Evolutionary conservation across 2,797 vertebrate species (phyloP), one percentile per base, ranked within the genome.

Genomic region (Sebastes vulpes): DNA sequence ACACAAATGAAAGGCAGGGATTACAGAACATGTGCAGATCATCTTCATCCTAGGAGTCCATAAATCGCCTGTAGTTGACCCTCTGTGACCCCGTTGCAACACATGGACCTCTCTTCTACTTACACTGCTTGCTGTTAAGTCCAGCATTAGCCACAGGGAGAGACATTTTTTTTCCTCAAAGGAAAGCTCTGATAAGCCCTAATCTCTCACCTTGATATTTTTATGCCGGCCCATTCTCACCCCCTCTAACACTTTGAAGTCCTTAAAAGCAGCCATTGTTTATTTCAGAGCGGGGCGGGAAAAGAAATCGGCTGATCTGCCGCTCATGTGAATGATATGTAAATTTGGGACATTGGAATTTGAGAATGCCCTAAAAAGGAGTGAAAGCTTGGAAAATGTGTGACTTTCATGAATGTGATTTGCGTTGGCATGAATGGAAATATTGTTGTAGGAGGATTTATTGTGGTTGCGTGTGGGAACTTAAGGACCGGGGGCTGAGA

Each of bases 171-270:
- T 83, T 81, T 82, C 53, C 79, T 77, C 65, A 84, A 77, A 82
- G 81, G 82, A 92, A 94, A 87, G 79, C 80, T 89, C 69, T 68
- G 85, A 93, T 90, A 92, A 94, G 54, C 61, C 21, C 67, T 92
- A 94, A 94, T 94, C 92, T 89, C 83, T 92, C 75, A 94, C 87
- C 91, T 92, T 93, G 84, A 91, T 90, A 84, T 85, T 89, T 72
- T 72, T 78, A 87, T 86, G 74, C 83, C 58, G 77, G 57, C 70
- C 58, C 66, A 18, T 72, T 90, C 50, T 72, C 63, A 54, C 35
- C 71, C 78, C 71, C 74, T 56, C 11, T 1, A 53, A 56, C 64
- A 25, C 90, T 93, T 91, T 94, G 83, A 93, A 91, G 90, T 89
- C 54, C 35, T 85, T 85, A 93, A 90, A 88, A 88, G 85, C 67